Conservation (phyloP, 2,888 invertebrate species). For the Linnaemya tessellans region DNA sequence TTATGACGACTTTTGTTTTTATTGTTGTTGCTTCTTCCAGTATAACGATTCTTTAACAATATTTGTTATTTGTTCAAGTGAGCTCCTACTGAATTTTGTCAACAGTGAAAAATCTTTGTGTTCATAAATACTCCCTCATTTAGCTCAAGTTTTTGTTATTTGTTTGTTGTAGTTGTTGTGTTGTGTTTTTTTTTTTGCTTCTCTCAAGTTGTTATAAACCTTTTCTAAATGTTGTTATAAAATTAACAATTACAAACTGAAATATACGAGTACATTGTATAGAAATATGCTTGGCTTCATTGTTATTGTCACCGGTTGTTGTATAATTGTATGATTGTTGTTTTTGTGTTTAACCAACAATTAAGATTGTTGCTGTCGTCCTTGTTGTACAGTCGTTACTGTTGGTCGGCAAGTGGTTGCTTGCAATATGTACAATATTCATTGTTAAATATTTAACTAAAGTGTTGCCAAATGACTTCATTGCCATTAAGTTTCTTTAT, state of each 20-base stretch:
- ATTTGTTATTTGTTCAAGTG: conserved; percentile 46
- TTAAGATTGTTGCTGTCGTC: conserved; percentile 59
- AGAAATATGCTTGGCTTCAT: neutral
- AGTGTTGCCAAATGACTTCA: conserved; percentile 66
- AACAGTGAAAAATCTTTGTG: conserved; percentile 24
- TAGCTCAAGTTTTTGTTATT: conserved; percentile 34
- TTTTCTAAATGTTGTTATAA: conserved; percentile 44
- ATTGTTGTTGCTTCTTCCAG: conserved; percentile 32
- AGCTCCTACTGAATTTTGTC: conserved; percentile 28
- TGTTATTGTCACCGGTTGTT: conserved; percentile 58
- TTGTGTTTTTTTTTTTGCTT: no score
- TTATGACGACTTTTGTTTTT: conserved; percentile 44
- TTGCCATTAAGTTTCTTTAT: conserved; percentile 52
- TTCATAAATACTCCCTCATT: conserved; percentile 43
- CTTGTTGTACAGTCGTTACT: conserved; percentile 54
- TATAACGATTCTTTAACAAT: conserved; percentile 38
- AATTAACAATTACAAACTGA: conserved; percentile 50
- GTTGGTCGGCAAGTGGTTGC: conserved; percentile 31
- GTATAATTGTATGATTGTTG: conserved; percentile 58
- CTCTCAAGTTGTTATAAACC: conserved; percentile 26
- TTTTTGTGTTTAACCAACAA: conserved; percentile 68
- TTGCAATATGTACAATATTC: conserved; percentile 45
- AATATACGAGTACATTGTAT: conserved; percentile 13
- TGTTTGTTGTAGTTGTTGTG: no score
- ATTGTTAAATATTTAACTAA: conserved; percentile 52